A percentile compares a stretch with the other conserved stretches of the same genome.
Conservation (phyloP, 2,113 vertebrate species). For the Phainopepla nitens region DNA sequence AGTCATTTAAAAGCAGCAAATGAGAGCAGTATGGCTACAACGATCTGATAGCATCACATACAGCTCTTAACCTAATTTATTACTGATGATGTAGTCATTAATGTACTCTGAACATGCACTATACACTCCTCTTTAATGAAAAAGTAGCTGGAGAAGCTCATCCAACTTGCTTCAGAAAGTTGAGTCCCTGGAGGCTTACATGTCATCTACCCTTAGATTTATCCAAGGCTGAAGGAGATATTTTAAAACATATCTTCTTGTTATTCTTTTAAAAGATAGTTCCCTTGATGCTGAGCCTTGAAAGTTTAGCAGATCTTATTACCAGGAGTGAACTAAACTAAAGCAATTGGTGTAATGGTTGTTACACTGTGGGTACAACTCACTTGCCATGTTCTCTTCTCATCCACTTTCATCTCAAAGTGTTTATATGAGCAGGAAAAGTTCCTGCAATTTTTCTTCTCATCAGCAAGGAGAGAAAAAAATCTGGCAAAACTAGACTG, state of each 20-base stretch:
- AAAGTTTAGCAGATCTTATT: constrained; percentile 55
- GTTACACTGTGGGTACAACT: constrained; percentile 36
- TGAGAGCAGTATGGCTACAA: not conserved
- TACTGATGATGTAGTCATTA: constrained; percentile 57
- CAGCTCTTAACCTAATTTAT: constrained; percentile 45
- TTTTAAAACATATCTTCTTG: constrained; percentile 48
- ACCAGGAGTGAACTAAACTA: not conserved
- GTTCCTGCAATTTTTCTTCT: constrained; percentile 41
- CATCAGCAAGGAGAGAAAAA: not conserved
- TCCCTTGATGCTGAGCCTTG: constrained; percentile 46
- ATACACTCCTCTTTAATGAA: constrained; percentile 19
- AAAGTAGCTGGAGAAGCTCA: constrained; percentile 37
- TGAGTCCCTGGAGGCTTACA: not conserved
- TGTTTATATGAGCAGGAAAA: constrained; percentile 77
- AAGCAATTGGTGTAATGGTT: constrained; percentile 46
- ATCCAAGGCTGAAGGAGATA: constrained; percentile 34
- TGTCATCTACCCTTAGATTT: constrained; percentile 58
- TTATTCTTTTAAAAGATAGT: constrained; percentile 41
- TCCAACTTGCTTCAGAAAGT: constrained; percentile 51
- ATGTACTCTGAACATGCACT: constrained; percentile 24
- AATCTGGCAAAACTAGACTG: not conserved
- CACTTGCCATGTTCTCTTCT: constrained; percentile 49
- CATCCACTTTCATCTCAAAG: constrained; percentile 38
- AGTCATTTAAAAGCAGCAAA: constrained; percentile 29
- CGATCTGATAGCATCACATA: constrained; percentile 5